Conservation (phyloP, 2,888 invertebrate species). For the Dicyrtoma fusca region DNA sequence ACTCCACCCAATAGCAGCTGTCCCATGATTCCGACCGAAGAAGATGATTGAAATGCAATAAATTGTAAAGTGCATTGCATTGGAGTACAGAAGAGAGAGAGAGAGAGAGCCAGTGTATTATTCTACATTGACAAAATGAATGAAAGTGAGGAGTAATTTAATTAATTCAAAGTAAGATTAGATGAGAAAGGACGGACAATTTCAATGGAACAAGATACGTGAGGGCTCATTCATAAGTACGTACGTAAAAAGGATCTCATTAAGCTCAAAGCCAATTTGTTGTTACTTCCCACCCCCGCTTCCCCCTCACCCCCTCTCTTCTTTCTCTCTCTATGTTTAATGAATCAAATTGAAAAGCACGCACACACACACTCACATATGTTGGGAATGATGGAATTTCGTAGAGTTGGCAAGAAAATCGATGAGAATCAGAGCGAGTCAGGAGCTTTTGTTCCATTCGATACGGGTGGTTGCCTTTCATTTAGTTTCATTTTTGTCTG, state of each 20-base stretch:
- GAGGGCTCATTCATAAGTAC: not conserved
- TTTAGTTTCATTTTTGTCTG: slow-evolving; percentile 20
- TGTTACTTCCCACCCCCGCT: not conserved
- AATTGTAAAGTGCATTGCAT: not conserved
- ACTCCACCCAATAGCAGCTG: too few species aligned
- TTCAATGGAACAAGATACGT: slow-evolving; percentile 15
- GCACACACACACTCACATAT: not conserved
- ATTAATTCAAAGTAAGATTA: slow-evolving; percentile 20
- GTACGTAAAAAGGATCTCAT: too few species aligned
- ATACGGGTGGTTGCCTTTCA: slow-evolving; percentile 19
- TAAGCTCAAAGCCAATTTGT: too few species aligned
- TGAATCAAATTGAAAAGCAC: slow-evolving; percentile 13
- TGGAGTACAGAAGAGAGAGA: not conserved
- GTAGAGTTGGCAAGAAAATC: slow-evolving; percentile 12
- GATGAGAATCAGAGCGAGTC: slow-evolving; percentile 26
- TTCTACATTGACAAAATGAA: too few species aligned
- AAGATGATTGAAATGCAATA: not conserved
- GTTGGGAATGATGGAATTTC: not conserved
- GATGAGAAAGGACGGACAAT: not conserved
- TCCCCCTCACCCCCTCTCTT: not conserved
- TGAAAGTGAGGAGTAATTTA: slow-evolving; percentile 14
- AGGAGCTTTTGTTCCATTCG: slow-evolving; percentile 11
- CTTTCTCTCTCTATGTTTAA: slow-evolving; percentile 7
- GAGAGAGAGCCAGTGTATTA: not conserved
- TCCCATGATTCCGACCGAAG: not conserved